Percentiles rank a stretch among this genome's conserved stretches.
Conservation (phyloP, 2,113 vertebrate species). For the Chaetura pelagica region DNA sequence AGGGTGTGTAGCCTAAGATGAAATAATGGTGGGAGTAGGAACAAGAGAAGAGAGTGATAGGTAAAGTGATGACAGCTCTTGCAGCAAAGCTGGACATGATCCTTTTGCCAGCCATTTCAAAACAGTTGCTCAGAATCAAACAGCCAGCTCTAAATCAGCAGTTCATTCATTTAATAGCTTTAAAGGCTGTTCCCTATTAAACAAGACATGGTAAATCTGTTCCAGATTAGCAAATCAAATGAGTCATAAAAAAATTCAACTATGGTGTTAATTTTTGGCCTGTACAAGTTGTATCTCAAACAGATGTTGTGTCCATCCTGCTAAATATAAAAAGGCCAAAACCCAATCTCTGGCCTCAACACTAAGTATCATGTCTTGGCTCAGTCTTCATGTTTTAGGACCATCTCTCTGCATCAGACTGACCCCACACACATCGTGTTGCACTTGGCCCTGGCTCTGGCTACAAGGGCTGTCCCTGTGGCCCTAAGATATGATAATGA, state of each 20-base stretch:
- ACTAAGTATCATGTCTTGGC: accelerated
- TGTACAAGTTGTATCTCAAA: not conserved
- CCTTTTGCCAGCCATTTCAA: constrained; percentile 24
- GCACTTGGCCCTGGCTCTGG: not conserved
- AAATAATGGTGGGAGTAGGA: not conserved
- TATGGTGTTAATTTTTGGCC: constrained; percentile 38
- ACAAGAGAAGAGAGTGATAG: not conserved
- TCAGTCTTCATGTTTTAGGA: not conserved
- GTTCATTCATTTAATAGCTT: constrained; percentile 42
- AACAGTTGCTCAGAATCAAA: constrained; percentile 42
- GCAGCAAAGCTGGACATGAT: not conserved
- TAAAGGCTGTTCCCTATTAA: constrained; percentile 33
- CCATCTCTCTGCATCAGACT: not conserved
- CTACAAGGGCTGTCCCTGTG: not conserved
- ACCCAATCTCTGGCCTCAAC: not conserved
- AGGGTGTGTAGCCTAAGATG: accelerated
- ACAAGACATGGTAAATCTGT: constrained; percentile 39
- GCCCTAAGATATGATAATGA: not conserved
- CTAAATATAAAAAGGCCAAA: not conserved
- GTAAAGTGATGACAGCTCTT: not conserved
- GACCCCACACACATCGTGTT: not conserved
- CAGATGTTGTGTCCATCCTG: not conserved
- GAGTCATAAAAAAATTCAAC: not conserved
- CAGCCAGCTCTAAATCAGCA: not conserved
- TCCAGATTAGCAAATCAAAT: constrained; percentile 48